These are phyloP conservation scores for Quiscalus mexicanus DNA, from an alignment of 2,113 vertebrate genomes.

Conservation along the genomic window DNA sequence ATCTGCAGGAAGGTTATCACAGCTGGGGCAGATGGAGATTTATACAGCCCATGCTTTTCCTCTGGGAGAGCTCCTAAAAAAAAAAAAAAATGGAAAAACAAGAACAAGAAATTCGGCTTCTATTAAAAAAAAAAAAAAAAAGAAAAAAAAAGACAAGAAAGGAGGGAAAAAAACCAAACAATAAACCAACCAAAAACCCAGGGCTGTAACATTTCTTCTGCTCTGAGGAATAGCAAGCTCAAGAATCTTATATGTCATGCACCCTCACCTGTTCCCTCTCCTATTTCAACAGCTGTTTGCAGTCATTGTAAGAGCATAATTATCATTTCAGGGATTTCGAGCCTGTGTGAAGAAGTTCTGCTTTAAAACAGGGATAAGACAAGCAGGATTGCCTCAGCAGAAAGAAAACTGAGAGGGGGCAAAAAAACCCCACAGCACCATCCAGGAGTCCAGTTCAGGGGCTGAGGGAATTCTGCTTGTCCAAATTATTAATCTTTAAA, in stretches of 20 bases:
- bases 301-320: background rate
- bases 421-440: background rate
- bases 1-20: background rate
- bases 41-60: background rate
- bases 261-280: background rate
- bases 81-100: background rate
- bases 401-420: background rate
- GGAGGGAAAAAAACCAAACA: background rate
- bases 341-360: background rate
- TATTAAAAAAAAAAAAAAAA: background rate
- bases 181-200: background rate
- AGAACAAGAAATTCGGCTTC: background rate
- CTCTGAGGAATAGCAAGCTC: background rate
- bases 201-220: background rate
- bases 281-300: background rate
- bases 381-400: background rate
- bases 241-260: background rate
- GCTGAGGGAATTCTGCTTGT: rapidly evolving
- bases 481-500: background rate
- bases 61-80: background rate
- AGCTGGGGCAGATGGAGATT: background rate
- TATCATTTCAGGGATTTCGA: background rate
- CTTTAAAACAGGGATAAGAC: background rate
- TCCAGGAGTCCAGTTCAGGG: background rate
- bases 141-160: background rate